Evolutionary conservation across 2,113 vertebrate species (phyloP), one percentile per base, ranked within the genome.

Genomic region (Menidia beryllina): DNA sequence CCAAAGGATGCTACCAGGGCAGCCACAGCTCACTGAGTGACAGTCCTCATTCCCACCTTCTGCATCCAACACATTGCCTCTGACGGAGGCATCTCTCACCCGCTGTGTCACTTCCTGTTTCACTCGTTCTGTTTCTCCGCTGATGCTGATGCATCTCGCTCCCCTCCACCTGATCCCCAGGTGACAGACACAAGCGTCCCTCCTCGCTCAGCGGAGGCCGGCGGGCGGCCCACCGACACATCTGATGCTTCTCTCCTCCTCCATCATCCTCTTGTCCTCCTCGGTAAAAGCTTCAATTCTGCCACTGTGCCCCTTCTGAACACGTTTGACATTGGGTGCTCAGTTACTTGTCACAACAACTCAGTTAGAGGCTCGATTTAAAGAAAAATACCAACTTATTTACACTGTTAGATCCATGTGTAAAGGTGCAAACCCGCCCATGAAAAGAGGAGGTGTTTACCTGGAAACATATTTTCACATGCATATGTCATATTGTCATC

Each of bases 41-140:
- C 75, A 60, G 71, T 17, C 49, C 23, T 69, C 57, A 48, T 49
- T 56, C 27, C 47, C 55, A 12, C 52, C 57, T 17, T 66, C 75
- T 34, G 36, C 34, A 38, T 82, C 63, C 0, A 2, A 75, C 50
- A 62, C 30, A 38, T 26, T 64, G n/a, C 54, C 51, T 43, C 41
- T 47, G 75, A 56, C 14, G 49, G 70, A 34, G 63, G 26, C 63
- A 41, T 25, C 47, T 53, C 75, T 59, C 62, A 3, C 51, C 49
- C 61, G 62, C 26, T 1, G 27, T 85, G 76, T 83, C 81, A 70
- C 79, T 81, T 81, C 71, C 72, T 64, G 67, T 77, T 57, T 47
- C 68, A 63, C 61, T 81, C 68, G 26, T 36, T 66, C 25, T 5
- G 1, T 60, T 64, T 90, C 47, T 64, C 45, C 58, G 59, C 53